Conservation (phyloP, 2,888 invertebrate genomes). For the Myopa tessellatipennis region DNA sequence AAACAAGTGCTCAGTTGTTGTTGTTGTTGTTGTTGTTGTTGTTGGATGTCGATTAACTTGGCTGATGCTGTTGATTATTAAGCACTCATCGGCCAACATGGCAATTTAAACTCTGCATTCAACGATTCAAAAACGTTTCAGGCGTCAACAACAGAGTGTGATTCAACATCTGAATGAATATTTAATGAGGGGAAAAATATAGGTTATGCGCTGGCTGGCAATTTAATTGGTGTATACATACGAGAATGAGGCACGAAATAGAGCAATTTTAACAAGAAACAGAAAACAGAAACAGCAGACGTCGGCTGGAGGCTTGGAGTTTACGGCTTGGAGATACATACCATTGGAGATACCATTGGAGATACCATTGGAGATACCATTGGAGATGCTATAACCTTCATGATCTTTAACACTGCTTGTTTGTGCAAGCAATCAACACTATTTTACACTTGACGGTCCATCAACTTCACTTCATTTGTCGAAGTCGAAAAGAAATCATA, state of each 20-base stretch:
- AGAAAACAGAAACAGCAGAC: background rate
- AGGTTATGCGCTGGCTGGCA: background rate
- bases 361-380: background rate
- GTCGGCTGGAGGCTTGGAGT: background rate
- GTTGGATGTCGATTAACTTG: conserved; percentile 9
- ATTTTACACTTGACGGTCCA: background rate
- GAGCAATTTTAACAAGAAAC: conserved; percentile 1
- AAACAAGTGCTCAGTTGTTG: background rate
- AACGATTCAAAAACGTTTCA: conserved; percentile 34
- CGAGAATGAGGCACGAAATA: background rate
- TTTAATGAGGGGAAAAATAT: conserved; percentile 11
- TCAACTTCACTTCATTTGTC: background rate
- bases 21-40: background rate
- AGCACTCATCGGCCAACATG: conserved; percentile 38
- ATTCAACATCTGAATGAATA: conserved; percentile 25
- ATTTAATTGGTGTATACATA: conserved; percentile 10
- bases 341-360: background rate
- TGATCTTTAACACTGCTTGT: conserved; percentile 1
- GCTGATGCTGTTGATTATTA: conserved; percentile 7
- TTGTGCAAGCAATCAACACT: conserved; percentile 11
- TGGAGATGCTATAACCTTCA: background rate
- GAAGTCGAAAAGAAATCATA: conserved; percentile 19
- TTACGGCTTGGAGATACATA: too few species aligned
- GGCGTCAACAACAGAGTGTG: conserved; percentile 4
- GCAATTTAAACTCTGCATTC: conserved; percentile 47